These are phyloP conservation scores for Thalassoma bifasciatum DNA, from an alignment of 2,113 vertebrate genomes.

Conservation along the genomic window DNA sequence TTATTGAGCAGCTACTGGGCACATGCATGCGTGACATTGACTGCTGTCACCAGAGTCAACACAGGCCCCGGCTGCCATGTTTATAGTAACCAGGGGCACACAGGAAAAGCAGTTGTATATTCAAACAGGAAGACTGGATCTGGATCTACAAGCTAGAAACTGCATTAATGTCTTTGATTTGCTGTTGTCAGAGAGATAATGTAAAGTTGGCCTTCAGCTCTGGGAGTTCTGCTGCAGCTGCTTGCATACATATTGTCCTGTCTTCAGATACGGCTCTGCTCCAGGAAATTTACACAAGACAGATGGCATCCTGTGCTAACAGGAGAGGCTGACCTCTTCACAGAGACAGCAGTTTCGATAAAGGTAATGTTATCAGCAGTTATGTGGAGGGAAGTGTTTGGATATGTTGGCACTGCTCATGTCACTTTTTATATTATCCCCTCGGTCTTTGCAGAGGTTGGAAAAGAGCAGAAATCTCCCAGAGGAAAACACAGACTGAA, in stretches of 20 bases:
- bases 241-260: conserved; percentile 23
- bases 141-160: conserved; percentile 21
- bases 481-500: neutral
- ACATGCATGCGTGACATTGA: conserved; percentile 1
- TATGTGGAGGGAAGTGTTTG: neutral
- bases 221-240: conserved; percentile 29
- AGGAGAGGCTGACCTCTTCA: conserved; percentile 24
- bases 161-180: conserved; percentile 17
- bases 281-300: conserved; percentile 29
- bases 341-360: neutral
- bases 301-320: neutral
- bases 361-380: neutral
- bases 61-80: conserved; percentile 19
- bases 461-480: conserved; percentile 12
- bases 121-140: conserved; percentile 15
- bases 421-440: conserved; percentile 16
- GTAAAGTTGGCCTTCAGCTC: conserved; percentile 14
- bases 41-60: conserved; percentile 18
- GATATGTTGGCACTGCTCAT: conserved; percentile 6
- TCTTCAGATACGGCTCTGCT: neutral
- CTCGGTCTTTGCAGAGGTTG: conserved; percentile 22
- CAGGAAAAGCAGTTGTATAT: conserved; percentile 22
- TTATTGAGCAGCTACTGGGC: conserved; percentile 21
- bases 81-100: conserved; percentile 41
- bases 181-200: conserved; percentile 25